A percentile compares a stretch with the other conserved stretches of the same genome.
These are phyloP conservation scores for Heterocephalus glaber DNA, from an alignment of 2,113 vertebrate species.

Conservation along the genomic window DNA sequence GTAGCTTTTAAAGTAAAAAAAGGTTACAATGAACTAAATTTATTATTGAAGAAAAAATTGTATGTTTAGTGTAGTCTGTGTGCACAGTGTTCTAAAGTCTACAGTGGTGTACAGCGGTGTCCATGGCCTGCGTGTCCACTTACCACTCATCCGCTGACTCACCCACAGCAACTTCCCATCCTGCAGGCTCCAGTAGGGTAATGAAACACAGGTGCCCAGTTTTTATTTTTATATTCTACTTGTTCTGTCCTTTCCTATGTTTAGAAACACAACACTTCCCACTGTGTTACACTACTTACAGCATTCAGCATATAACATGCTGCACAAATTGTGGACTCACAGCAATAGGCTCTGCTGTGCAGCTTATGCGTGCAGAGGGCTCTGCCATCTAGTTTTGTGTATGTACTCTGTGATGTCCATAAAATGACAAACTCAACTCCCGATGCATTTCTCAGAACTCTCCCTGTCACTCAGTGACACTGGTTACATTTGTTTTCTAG, in stretches of 20 bases:
- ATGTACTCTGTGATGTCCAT: neutral
- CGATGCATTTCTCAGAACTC: neutral
- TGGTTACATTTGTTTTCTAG: neutral
- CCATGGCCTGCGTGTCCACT: too few species aligned
- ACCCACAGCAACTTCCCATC: too few species aligned
- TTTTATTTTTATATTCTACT: neutral
- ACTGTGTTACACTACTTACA: too few species aligned
- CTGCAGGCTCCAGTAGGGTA: neutral
- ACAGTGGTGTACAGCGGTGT: neutral
- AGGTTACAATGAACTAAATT: neutral
- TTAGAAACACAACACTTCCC: neutral
- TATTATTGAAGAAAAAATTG: neutral
- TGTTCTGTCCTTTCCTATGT: neutral
- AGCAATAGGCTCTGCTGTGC: rapidly evolving
- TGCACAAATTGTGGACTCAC: neutral
- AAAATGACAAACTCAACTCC: neutral
- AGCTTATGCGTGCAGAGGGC: neutral
- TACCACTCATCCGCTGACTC: neutral
- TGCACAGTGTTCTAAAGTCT: neutral
- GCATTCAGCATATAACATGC: neutral
- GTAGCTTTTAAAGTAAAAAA: neutral
- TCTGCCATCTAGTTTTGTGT: too few species aligned
- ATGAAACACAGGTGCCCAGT: neutral
- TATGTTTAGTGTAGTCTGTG: too few species aligned
- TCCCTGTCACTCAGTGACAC: neutral